A percentile compares a stretch with the other conserved stretches of the same genome.
These are phyloP conservation scores for Busseola fusca DNA, from an alignment of 2,888 invertebrate species.

Conservation along the genomic window DNA sequence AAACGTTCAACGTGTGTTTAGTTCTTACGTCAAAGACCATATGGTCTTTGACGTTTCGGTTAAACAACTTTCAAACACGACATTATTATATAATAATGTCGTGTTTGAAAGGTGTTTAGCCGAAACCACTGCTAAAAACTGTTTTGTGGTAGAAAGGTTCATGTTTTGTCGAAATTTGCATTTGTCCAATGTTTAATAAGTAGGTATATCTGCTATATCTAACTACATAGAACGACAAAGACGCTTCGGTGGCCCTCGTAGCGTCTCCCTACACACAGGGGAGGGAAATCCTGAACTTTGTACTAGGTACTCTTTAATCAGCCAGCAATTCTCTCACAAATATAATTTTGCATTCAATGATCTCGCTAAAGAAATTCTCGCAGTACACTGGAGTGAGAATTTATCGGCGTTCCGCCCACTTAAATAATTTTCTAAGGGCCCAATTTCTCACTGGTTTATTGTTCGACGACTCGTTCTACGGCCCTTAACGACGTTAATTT, in stretches of 20 bases:
- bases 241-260: neutral
- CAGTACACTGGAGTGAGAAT: slow-evolving; percentile 64
- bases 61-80: too few species aligned
- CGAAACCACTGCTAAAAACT: too few species aligned
- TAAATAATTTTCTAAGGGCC: slow-evolving; percentile 73
- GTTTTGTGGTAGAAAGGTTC: too few species aligned
- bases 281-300: slow-evolving; percentile 21
- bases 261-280: neutral
- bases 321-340: slow-evolving; percentile 46
- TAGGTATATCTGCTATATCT: neutral
- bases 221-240: neutral
- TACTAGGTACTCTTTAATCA: slow-evolving; percentile 46
- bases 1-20: too few species aligned
- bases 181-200: neutral
- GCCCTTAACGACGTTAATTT: slow-evolving; percentile 80
- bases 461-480: slow-evolving; percentile 71
- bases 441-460: slow-evolving; percentile 82
- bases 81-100: too few species aligned
- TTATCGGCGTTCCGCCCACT: slow-evolving; percentile 72
- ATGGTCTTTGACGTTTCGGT: too few species aligned
- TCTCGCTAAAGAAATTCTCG: slow-evolving; percentile 58
- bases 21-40: too few species aligned
- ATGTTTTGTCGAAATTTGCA: neutral
- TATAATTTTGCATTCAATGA: slow-evolving; percentile 60
- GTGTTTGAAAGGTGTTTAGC: too few species aligned